Conservation (phyloP, 2,113 vertebrate species). For the Pluvialis apricaria region DNA sequence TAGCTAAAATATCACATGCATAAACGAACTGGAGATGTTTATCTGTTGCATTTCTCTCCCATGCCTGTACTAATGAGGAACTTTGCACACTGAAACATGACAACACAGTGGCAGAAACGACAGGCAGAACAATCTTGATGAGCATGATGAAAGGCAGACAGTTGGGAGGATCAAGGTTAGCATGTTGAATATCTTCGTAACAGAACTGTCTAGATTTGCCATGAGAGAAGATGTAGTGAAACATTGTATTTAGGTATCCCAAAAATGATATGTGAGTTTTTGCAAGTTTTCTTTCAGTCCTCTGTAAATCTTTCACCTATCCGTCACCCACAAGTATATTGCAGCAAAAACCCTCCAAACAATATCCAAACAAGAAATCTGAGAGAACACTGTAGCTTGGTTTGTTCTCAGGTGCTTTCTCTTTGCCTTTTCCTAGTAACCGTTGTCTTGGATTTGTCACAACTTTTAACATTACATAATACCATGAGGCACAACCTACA, state of each 20-base stretch:
- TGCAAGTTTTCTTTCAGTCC: background rate
- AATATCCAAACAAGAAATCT: background rate
- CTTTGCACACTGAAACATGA: background rate
- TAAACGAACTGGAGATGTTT: background rate
- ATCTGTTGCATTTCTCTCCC: background rate
- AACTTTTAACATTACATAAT: background rate
- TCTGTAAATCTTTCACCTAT: background rate
- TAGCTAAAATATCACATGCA: background rate
- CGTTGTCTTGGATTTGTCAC: background rate
- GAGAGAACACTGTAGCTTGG: background rate
- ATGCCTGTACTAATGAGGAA: background rate
- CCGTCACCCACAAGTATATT: background rate
- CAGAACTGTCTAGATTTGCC: background rate
- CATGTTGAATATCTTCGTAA: background rate
- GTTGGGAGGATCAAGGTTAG: background rate
- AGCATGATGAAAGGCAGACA: background rate
- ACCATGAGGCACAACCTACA: background rate
- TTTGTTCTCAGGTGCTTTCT: background rate
- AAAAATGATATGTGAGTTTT: background rate
- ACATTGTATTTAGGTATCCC: background rate
- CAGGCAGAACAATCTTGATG: background rate
- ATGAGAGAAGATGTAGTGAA: background rate
- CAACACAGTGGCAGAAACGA: background rate
- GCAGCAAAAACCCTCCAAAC: background rate
- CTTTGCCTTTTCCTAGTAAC: background rate